Base-by-base conservation (phyloP, 2,797 vertebrate species). In the Xenentodon cancila region DNA sequence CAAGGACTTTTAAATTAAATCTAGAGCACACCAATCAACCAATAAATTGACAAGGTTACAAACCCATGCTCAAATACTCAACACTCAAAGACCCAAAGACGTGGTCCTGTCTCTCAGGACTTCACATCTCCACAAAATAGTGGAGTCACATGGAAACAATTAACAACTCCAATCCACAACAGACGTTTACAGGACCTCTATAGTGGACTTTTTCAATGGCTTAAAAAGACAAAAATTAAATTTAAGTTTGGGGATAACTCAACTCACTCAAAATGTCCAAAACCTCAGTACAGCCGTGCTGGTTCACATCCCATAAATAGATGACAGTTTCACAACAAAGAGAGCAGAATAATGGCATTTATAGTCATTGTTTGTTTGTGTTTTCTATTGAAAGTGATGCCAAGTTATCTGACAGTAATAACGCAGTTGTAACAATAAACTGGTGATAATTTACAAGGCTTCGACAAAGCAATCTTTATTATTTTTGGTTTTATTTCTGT, bases 11-110 rank as follows among this genome's bases (percentile, higher is more conserved):
- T 34, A 15, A 63, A 34, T 51, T 16, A n/a, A 60, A 56, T 37
- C 54, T 53, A 15, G 17, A 59, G 45, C 17, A 45, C 42, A 34
- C 34, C 3, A 9, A 49, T 57, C 42, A 54, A 59, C 9, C 34
- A 51, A n/a, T 42, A 48, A 54, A 44, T 53, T 15, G 50, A 53
- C 13, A 50, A 58, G 20, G 65, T 50, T 37, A 46, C 15, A 64
- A 25, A 49, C 46, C 40, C 54, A 27, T 44, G 42, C 30, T 42
- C 46, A n/a, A 34, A 7, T 3, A n/a, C 7, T 30, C 30, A 30
- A 30, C 30, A 30, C 4, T 30, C 4, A 30, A 30, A 30, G 30
- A 8, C 30, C 30, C 30, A 22, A 59, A 52, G 34, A 43, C 46
- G 25, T 25, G 25, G 25, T 71, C 27, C 1, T 21, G 9, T 57